A percentile compares a stretch with the other conserved stretches of the same genome.
These are phyloP conservation scores for Gavialis gangeticus DNA, from an alignment of 2,113 vertebrate species.

Conservation along the genomic window DNA sequence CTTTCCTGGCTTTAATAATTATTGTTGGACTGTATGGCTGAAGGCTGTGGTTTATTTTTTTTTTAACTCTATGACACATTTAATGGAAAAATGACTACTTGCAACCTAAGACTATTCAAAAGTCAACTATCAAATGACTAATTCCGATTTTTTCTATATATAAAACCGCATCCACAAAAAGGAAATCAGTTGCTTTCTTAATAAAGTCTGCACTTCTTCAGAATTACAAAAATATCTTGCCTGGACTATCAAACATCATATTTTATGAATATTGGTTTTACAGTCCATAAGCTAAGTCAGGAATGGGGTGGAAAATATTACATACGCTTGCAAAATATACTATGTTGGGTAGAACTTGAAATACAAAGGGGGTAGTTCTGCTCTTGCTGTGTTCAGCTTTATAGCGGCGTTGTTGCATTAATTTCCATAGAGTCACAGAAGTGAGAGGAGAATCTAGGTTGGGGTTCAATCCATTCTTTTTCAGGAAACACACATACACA, in stretches of 20 bases:
- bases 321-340: not conserved
- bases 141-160: not conserved
- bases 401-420: not conserved
- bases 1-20: constrained; percentile 1
- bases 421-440: not conserved
- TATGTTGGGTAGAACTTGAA: not conserved
- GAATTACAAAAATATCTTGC: not conserved
- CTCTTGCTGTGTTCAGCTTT: not conserved
- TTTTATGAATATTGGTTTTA: not conserved
- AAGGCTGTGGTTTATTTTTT: not conserved
- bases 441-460: not conserved
- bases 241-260: not conserved
- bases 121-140: constrained; percentile 25
- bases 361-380: not conserved
- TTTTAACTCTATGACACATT: not conserved
- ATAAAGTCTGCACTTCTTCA: not conserved
- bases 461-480: not conserved
- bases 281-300: not conserved
- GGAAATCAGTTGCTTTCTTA: not conserved
- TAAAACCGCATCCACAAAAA: not conserved
- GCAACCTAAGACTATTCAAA: not conserved
- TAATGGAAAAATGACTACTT: constrained; percentile 9
- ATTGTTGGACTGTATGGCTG: not conserved
- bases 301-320: not conserved
- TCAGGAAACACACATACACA: not conserved